Evolutionary conservation across 2,888 invertebrate species (phyloP), one percentile per base, ranked within the genome.

Genomic region (Nephrotoma appendiculata): DNA sequence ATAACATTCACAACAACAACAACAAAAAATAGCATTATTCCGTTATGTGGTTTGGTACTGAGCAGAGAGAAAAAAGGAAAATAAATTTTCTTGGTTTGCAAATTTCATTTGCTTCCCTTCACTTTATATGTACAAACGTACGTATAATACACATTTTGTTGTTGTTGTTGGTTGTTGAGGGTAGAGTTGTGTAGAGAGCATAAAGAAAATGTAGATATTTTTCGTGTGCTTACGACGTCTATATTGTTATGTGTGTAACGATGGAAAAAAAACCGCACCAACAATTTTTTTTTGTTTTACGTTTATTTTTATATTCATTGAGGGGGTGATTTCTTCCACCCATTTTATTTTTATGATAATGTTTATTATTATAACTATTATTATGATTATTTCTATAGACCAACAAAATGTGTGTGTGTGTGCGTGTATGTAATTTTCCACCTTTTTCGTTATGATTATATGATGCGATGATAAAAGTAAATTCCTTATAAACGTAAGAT

Each of bases 241-340:
- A 84, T 84, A 84, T 84, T 84, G 84, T 84, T 84, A 84, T 84
- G 84, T 84, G 84, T 84, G 84, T 84, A 84, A 84, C 84, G 84
- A 84, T 42, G 43, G 42, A 43, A 84, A 41, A n/a, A 83, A 83
- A 84, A 84, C 84, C 84, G n/a, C 84, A 84, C 84, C 84, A 84
- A 84, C 41, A 71, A 31, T 31, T 31, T 31, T 71, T 52, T 84
- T 42, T 19, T 71, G 7, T 42, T 84, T 42, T 84, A 84, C 84
- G 43, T 84, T 84, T 42, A 41, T 84, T 84, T 84, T 84, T 42
- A 84, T 84, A 42, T 71, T 71, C 71, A 71, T 71, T 71, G 71
- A 71, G 71, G 71, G 84, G 84, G 84, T 84, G 84, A 43, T 84
- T 84, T 84, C 31, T 71, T 71, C 43, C 84, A 84, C 84, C 84